Base-by-base conservation (phyloP, 1,140 invertebrate genomes). In the Caenorhabditis tropicalis region DNA sequence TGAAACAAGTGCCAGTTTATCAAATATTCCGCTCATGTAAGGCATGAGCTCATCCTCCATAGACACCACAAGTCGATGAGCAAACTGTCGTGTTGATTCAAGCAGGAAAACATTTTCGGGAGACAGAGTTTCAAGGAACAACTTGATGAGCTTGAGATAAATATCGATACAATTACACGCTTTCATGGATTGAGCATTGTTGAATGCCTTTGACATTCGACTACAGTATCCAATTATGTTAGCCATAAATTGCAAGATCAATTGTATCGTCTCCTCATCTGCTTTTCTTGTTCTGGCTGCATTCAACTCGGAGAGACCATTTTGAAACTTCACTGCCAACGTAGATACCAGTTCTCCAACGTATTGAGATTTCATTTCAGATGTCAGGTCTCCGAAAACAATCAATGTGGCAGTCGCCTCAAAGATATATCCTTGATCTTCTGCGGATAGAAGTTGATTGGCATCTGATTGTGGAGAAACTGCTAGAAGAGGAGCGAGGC, bases 401-500 rank as follows among this genome's bases (percentile, higher is more conserved):
- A 87, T 87, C 3, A 87, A 31, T 5, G 86, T 87, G 1, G 86
- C 83, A 16, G 83, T 87, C 6, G 84, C 51, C 49, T 87, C 86
- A 24, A 87, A 86, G 29, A 87, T 79, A 60, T 81, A 87, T 27
- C 70, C 79, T 36, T 87, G 86, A 39, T 87, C 86, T 7, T 87
- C 80, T 10, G 56, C 60, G n/a, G 53, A 43, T 3, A 87, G 81
- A 7, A 86, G 36, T 12, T 82, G 46, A 24, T 39, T 74, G 16
- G n/a, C 36, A 39, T 81, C 65, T 24, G 36, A 33, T 29, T 86
- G 49, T 27, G 86, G 81, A 79, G 48, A 53, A n/a, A 87, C 84
- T 39, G 83, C 84, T 4, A 86, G 46, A 6, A 87, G 81, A 43
- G 84, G 86, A 5, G 79, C 82, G 27, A 87, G 80, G 9, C 84